Conservation (phyloP, 2,888 invertebrate species). For the Tenthredo livida region DNA sequence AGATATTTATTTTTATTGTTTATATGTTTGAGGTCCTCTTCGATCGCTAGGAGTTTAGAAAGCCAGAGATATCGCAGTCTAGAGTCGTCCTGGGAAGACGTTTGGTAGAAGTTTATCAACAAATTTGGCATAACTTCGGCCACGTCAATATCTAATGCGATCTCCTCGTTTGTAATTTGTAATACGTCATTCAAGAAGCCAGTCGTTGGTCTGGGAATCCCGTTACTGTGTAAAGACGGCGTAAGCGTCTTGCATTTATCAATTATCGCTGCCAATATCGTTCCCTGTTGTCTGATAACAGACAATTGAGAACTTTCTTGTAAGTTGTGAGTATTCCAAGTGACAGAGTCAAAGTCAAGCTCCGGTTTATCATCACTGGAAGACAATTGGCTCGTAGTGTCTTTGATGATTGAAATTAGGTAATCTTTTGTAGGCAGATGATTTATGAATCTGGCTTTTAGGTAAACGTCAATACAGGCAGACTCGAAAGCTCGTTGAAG, state of each 20-base stretch:
- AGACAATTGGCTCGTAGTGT: constrained; percentile 76
- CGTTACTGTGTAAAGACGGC: background rate
- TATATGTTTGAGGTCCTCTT: constrained; percentile 51
- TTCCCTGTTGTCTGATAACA: constrained; percentile 81
- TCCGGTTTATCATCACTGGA: constrained; percentile 60
- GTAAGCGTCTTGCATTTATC: constrained; percentile 14
- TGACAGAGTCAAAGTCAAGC: constrained; percentile 71
- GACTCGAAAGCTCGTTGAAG: constrained; percentile 80
- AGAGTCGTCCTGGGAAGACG: constrained; percentile 74
- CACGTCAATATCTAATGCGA: constrained; percentile 11
- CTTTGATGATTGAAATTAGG: constrained; percentile 79
- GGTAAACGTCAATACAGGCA: constrained; percentile 85
- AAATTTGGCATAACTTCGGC: constrained; percentile 69
- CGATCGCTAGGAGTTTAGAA: constrained; percentile 55
- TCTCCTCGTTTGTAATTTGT: constrained; percentile 50
- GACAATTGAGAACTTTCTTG: constrained; percentile 79
- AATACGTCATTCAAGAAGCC: constrained; percentile 65
- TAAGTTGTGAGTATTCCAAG: constrained; percentile 78
- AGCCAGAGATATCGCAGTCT: constrained; percentile 72
- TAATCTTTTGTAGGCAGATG: constrained; percentile 78
- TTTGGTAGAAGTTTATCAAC: constrained; percentile 77
- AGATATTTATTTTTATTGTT: constrained; percentile 59
- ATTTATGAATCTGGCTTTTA: constrained; percentile 79
- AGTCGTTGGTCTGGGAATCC: constrained; percentile 39
- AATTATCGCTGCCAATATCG: constrained; percentile 65